These are phyloP conservation scores for Cryptocheilus praepositus DNA, from an alignment of 2,888 invertebrate species.

Conservation along the genomic window DNA sequence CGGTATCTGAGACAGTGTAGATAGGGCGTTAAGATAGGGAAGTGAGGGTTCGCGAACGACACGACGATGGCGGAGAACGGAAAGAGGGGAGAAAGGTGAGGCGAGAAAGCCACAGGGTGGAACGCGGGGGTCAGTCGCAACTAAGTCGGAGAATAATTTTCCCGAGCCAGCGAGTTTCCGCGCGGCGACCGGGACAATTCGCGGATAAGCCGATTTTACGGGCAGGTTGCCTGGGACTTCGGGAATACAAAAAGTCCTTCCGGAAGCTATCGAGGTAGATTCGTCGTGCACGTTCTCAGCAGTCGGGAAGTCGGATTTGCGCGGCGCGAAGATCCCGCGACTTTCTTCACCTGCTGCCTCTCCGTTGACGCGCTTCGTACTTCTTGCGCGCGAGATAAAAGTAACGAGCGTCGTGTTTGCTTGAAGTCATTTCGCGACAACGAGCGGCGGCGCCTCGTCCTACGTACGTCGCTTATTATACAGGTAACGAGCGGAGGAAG, in stretches of 20 bases:
- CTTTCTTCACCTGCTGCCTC: no score
- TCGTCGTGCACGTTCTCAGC: no score
- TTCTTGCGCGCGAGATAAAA: no score
- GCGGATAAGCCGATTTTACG: constrained; percentile 47
- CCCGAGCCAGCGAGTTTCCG: neutral
- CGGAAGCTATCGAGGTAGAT: no score
- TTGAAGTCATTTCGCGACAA: no score
- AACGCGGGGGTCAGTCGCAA: constrained; percentile 16
- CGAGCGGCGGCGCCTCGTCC: no score
- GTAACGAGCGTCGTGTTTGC: no score
- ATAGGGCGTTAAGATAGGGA: constrained; percentile 70
- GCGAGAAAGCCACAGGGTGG: constrained; percentile 29
- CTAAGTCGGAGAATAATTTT: constrained; percentile 13
- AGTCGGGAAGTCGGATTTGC: no score
- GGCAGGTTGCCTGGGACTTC: constrained; percentile 4
- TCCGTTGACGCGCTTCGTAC: no score
- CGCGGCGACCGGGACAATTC: constrained; percentile 19
- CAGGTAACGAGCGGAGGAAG: no score
- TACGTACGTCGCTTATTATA: no score
- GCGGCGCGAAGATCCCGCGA: no score
- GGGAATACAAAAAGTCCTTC: constrained; percentile 2
- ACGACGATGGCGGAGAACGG: constrained; percentile 9
- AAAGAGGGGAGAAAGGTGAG: constrained; percentile 15
- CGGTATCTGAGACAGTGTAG: constrained; percentile 68
- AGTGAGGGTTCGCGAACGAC: neutral